phyloP scores from a whole-genome alignment of 2,888 invertebrate species.

The Stenchaetothrips biformis region DNA sequence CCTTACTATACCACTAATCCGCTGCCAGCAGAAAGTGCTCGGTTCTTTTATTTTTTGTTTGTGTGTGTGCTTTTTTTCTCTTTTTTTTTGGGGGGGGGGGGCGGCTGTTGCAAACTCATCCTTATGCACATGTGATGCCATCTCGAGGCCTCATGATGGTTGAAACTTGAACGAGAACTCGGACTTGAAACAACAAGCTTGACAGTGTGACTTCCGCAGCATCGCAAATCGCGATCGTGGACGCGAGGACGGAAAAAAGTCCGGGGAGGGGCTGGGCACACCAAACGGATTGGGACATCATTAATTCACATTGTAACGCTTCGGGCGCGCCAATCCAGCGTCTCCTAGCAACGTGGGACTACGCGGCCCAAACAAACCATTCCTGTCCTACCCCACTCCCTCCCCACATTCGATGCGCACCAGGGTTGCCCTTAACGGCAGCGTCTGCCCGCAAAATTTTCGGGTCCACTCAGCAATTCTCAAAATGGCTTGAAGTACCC shows the following conservation, averaged over 20 bases:
- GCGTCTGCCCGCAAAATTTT: too few relatives aligned
- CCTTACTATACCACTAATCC: too few relatives aligned
- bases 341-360: neutral
- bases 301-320: conserved; percentile 21
- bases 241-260: neutral
- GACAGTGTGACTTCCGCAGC: neutral
- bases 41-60: too few relatives aligned
- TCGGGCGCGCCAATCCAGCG: neutral
- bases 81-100: too few relatives aligned
- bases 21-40: too few relatives aligned
- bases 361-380: neutral
- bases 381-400: neutral
- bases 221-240: too few relatives aligned
- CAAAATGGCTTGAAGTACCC: neutral
- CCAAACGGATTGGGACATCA: neutral
- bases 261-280: neutral
- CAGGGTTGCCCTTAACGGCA: too few relatives aligned
- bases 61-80: too few relatives aligned
- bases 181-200: neutral
- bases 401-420: neutral
- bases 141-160: neutral
- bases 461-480: neutral
- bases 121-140: neutral
- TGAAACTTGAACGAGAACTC: neutral
- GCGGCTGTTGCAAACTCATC: too few relatives aligned